These are phyloP conservation scores for Chirona hameri DNA, from an alignment of 2,888 invertebrate genomes.

Conservation along the genomic window DNA sequence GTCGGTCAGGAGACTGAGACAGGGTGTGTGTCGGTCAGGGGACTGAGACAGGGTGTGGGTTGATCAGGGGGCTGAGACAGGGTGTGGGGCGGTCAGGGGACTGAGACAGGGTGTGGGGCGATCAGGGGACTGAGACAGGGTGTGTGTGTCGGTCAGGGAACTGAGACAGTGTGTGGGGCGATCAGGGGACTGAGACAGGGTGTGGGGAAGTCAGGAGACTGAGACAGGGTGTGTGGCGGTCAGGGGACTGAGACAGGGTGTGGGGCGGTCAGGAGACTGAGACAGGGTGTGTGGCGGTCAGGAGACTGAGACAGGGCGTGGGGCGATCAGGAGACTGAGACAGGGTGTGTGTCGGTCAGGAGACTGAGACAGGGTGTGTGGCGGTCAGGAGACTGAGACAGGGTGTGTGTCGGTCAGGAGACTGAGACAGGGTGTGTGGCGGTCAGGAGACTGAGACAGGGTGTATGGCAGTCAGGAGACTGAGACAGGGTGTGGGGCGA, in stretches of 20 bases:
- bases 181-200: background rate
- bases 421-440: background rate
- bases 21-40: background rate
- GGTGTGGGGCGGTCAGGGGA: background rate
- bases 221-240: background rate
- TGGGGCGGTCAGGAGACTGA: background rate
- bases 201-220: background rate
- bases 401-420: background rate
- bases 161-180: background rate
- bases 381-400: background rate
- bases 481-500: background rate
- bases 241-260: background rate
- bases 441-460: background rate
- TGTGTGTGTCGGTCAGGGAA: background rate
- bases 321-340: background rate
- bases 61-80: background rate
- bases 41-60: background rate
- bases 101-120: background rate
- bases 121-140: background rate
- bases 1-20: conserved; percentile 38
- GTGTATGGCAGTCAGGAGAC: background rate
- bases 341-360: background rate
- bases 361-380: background rate
- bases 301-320: conserved; percentile 13
- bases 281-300: background rate